Evolutionary conservation across 1,140 invertebrate genomes (phyloP).

Genomic region (Cyclina sinensis): DNA sequence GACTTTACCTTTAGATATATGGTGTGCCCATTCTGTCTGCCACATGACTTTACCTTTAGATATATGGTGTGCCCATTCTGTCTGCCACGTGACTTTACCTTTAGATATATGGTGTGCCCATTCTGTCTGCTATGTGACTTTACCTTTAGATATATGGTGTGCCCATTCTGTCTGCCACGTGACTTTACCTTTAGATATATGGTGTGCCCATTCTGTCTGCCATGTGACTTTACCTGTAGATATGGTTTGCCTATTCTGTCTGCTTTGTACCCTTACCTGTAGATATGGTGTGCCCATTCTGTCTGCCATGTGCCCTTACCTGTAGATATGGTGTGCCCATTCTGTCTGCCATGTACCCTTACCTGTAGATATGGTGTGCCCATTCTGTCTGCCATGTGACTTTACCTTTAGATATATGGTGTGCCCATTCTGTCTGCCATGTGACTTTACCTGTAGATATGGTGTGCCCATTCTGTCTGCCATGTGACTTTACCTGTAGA

Average conservation of each 20-base stretch:
- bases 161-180: slow-evolving; percentile 98
- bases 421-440: slow-evolving; percentile 99
- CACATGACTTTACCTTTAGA: slow-evolving; percentile 92
- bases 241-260: too few species aligned
- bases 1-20: slow-evolving; percentile 91
- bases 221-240: slow-evolving; percentile 90
- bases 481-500: slow-evolving; percentile 92
- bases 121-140: too few species aligned
- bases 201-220: slow-evolving; percentile 98
- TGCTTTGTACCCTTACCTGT: slow-evolving; percentile 50
- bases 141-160: slow-evolving; percentile 95
- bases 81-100: slow-evolving; percentile 95
- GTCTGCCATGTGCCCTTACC: slow-evolving; percentile 95
- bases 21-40: slow-evolving; percentile 99
- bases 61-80: slow-evolving; percentile 98
- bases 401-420: slow-evolving; percentile 93
- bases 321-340: slow-evolving; percentile 97
- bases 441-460: slow-evolving; percentile 93
- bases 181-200: slow-evolving; percentile 93
- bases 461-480: slow-evolving; percentile 99
- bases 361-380: slow-evolving; percentile 96
- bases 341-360: slow-evolving; percentile 96
- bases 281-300: slow-evolving; percentile 98
- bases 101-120: too few species aligned
- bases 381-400: slow-evolving; percentile 97